Evolutionary conservation across 2,888 invertebrate species (phyloP), one percentile per base, ranked within the genome.

Genomic region (Chloroclysta siterata): DNA sequence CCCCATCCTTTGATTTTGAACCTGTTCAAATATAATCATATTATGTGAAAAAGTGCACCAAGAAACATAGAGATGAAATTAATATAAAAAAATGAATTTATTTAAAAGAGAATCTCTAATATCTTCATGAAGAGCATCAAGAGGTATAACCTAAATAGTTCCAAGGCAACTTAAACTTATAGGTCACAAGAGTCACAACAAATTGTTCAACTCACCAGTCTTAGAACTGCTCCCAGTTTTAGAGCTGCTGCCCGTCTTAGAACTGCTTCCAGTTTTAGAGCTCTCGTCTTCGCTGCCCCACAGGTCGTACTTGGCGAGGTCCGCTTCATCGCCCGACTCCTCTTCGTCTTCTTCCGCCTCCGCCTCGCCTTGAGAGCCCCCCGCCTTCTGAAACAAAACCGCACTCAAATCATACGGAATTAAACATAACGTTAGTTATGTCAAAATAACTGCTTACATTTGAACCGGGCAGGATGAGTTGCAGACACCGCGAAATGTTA

Each of bases 301-400:
- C 48, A 97, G 89, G 80, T 96, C 96, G 83, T 97, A 97, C 82
- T 97, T 97, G 28, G 96, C 95, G 53, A 97, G 90, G 83, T 97
- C 96, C 11, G 94, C 96, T 57, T 93, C 93, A 60, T 95, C 95
- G 0, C 94, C 95, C 0, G 94, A 94, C 60, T 94, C 94, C 54
- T 94, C 94, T 7, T 94, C 95, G 0, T 94, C 94, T 0, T 95
- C 95, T 0, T 95, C 95, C 0, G 89, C 94, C 2, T 83, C 93
- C 0, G 84, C 91, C 13, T 88, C 92, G 0, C 87, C 92, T 13
- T 88, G 84, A 5, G 85, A 79, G 22, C 78, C 77, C 11, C 83
- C 79, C n/a, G 84, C 70, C 74, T 87, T 84, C 93, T 93, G 88
- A 53, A 92, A 92, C 90, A 92, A 89, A 70, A 71, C 52, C 58